Evolutionary conservation across 2,113 vertebrate genomes (phyloP).

Genomic region (Pimephales promelas): DNA sequence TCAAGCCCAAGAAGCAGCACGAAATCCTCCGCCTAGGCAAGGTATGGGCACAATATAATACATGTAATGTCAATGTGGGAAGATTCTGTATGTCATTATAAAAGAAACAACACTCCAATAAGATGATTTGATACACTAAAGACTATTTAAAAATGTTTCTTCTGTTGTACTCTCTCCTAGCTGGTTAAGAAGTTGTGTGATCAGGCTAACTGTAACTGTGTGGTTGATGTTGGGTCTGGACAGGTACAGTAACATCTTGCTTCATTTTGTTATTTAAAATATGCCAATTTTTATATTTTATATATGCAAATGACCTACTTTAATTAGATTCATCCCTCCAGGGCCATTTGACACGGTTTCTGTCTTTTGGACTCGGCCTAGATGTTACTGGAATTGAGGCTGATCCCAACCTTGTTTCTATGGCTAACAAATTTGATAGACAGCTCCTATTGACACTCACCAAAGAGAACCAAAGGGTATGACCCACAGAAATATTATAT

Average conservation of each 20-base stretch:
- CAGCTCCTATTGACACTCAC: slow-evolving; percentile 76
- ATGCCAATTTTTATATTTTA: background rate
- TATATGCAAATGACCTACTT: background rate
- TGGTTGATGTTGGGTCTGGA: slow-evolving; percentile 92
- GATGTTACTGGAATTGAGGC: slow-evolving; percentile 85
- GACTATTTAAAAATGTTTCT: background rate
- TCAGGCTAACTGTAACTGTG: slow-evolving; percentile 72
- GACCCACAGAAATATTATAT: background rate
- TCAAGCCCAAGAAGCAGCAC: slow-evolving; percentile 94
- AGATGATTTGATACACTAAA: background rate
- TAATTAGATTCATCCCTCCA: slow-evolving; percentile 55
- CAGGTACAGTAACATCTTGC: slow-evolving; percentile 75
- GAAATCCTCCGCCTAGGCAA: slow-evolving; percentile 84
- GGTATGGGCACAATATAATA: slow-evolving; percentile 65
- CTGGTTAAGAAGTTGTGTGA: slow-evolving; percentile 83
- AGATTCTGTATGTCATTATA: background rate
- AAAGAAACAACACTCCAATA: background rate
- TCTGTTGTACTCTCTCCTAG: slow-evolving; percentile 64
- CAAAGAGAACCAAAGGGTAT: slow-evolving; percentile 73
- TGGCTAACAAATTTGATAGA: slow-evolving; percentile 79
- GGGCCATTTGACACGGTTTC: slow-evolving; percentile 89
- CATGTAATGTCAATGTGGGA: background rate
- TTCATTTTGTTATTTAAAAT: background rate
- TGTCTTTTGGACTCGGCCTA: slow-evolving; percentile 85
- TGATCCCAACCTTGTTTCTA: slow-evolving; percentile 73